These are phyloP conservation scores for Sericinus montela DNA, from an alignment of 2,888 invertebrate species.

Conservation along the genomic window DNA sequence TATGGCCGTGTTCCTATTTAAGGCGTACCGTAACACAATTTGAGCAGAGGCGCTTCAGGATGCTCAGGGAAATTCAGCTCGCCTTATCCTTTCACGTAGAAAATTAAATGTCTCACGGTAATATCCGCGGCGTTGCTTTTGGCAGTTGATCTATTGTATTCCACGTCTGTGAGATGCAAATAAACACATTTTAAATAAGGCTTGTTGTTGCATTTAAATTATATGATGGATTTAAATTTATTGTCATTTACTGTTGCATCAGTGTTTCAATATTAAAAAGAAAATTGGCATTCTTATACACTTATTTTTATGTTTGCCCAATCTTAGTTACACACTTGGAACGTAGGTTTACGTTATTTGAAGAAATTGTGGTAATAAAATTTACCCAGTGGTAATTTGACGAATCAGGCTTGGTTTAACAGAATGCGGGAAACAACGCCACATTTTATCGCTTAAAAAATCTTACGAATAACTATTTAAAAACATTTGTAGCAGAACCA, in stretches of 20 bases:
- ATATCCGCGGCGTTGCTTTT: slow-evolving; percentile 69
- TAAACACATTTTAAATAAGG: slow-evolving; percentile 30
- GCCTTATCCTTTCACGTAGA: slow-evolving; percentile 78
- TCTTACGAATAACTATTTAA: too few relatives aligned
- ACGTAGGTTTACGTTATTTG: too few relatives aligned
- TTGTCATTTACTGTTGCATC: background rate
- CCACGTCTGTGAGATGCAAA: slow-evolving; percentile 31
- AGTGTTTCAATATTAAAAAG: too few relatives aligned
- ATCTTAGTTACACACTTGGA: too few relatives aligned
- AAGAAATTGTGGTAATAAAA: too few relatives aligned
- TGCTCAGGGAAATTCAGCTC: slow-evolving; percentile 61
- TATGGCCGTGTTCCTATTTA: slow-evolving; percentile 42
- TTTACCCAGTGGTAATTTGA: too few relatives aligned
- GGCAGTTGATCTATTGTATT: slow-evolving; percentile 66
- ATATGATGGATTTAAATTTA: slow-evolving; percentile 5
- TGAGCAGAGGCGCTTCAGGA: slow-evolving; percentile 47
- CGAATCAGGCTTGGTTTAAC: too few relatives aligned
- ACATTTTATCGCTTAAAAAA: too few relatives aligned
- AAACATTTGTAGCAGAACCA: too few relatives aligned
- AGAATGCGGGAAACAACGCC: too few relatives aligned
- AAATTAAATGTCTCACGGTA: slow-evolving; percentile 76
- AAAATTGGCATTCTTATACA: too few relatives aligned
- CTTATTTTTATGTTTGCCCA: too few relatives aligned
- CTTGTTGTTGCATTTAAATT: slow-evolving; percentile 20
- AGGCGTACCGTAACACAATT: slow-evolving; percentile 59